Base-by-base conservation (phyloP, 2,113 vertebrate species). In the Hemibagrus wyckioides region DNA sequence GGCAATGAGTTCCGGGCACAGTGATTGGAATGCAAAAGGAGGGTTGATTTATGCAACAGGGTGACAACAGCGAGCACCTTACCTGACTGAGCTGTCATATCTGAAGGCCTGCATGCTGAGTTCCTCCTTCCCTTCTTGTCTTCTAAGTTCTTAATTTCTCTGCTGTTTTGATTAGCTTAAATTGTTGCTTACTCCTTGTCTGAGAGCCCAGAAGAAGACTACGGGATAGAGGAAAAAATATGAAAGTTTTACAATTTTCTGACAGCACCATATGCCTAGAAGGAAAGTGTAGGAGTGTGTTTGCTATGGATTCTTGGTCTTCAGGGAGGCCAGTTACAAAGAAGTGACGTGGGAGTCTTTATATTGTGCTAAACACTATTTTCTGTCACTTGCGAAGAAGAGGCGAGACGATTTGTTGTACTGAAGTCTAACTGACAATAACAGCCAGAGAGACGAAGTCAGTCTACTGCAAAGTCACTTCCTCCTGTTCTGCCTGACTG, bases 211-310 rank as follows among this genome's bases (percentile, higher is more conserved):
- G 44, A 80, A n/a, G 33, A 63, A 52, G n/a, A 71, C 25, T 71
- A 75, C 33, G 56, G 76, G 83, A 71, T 30, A 41, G 30, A 9
- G 44, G 54, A 8, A 54, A 8, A 54, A 28, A 59, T 8, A 44
- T 2, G 15, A 59, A 57, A 69, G 30, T 23, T 52, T 36, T 33
- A n/a, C 10, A 73, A 77, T 86, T 87, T 91, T 88, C 87, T 87
- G 86, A 87, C 89, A 82, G 77, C 50, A 8, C 36, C 91, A 91
- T 91, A 92, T 92, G 91, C 88, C 85, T 87, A 17, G 82, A 73
- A 91, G 87, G 75, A 71, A 84, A 41, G 88, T 41, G 86, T 73
- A 75, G 86, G 83, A 85, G 65, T 81, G 79, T 56, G 54, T 86
- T 80, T 56, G 73, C 52, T n/a, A 6, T 79, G 28, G 48, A 85